phyloP scores from a whole-genome alignment of 1,140 invertebrate species.

The Trichonephila inaurata region DNA sequence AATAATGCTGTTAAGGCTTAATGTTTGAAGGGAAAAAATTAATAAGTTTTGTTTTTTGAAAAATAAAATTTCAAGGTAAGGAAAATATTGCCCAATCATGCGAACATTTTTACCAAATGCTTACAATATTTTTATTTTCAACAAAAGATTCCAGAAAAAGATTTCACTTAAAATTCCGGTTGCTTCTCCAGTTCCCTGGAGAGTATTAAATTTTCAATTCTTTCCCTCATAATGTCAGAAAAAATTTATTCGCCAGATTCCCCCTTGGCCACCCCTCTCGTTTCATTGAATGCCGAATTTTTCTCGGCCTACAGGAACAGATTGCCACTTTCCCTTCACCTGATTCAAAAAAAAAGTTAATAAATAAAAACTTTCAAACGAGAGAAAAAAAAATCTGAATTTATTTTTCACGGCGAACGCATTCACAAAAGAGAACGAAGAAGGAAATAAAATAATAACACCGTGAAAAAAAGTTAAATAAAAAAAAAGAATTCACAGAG shows the following conservation, averaged over 20 bases:
- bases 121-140: neutral
- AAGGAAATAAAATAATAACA: neutral
- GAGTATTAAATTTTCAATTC: neutral
- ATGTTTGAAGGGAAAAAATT: too few relatives aligned
- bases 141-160: neutral
- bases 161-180: neutral
- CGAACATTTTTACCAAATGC: neutral
- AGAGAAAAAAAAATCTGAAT: neutral
- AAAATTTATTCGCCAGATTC: neutral
- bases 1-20: too few relatives aligned
- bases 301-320: neutral
- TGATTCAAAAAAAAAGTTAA: neutral
- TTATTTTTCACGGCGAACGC: neutral
- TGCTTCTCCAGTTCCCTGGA: neutral
- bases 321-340: slow-evolving; percentile 17
- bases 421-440: neutral
- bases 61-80: too few relatives aligned
- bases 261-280: too few relatives aligned
- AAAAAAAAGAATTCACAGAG: neutral
- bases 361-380: too few relatives aligned
- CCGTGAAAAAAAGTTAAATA: neutral
- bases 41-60: too few relatives aligned
- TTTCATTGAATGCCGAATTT: neutral
- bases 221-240: slow-evolving; percentile 15
- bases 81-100: too few relatives aligned